These are phyloP conservation scores for Opisthocomus hoazin DNA, from an alignment of 2,113 vertebrate genomes.

Conservation along the genomic window DNA sequence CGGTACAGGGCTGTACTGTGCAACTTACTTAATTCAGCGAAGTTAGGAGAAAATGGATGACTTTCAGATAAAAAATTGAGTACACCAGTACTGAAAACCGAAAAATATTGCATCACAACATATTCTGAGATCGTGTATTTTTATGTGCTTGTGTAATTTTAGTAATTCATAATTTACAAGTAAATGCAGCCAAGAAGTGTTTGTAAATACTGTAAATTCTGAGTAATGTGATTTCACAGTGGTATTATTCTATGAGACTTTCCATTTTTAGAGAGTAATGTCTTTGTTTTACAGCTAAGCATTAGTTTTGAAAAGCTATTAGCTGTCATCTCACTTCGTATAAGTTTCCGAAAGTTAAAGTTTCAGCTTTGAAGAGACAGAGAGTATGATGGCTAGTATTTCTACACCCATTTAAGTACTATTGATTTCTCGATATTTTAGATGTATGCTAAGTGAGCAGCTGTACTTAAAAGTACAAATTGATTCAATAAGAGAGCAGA, in stretches of 20 bases:
- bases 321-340: background rate
- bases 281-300: background rate
- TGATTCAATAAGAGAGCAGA: background rate
- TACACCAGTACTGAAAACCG: background rate
- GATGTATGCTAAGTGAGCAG: background rate
- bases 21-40: background rate
- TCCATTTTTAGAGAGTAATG: background rate
- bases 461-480: background rate
- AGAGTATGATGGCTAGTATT: background rate
- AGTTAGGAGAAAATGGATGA: background rate
- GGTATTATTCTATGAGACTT: background rate
- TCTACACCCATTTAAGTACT: background rate
- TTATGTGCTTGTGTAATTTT: background rate
- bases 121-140: background rate
- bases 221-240: background rate
- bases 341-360: background rate
- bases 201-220: background rate
- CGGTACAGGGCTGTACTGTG: background rate
- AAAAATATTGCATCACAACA: background rate
- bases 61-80: background rate
- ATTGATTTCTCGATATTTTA: background rate
- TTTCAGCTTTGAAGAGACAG: background rate
- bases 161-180: background rate
- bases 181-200: background rate
- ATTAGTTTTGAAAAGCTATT: background rate